Percentiles rank a stretch among this genome's conserved stretches.
These are phyloP conservation scores for Nephrotoma flavescens DNA, from an alignment of 2,888 invertebrate genomes.

Conservation along the genomic window DNA sequence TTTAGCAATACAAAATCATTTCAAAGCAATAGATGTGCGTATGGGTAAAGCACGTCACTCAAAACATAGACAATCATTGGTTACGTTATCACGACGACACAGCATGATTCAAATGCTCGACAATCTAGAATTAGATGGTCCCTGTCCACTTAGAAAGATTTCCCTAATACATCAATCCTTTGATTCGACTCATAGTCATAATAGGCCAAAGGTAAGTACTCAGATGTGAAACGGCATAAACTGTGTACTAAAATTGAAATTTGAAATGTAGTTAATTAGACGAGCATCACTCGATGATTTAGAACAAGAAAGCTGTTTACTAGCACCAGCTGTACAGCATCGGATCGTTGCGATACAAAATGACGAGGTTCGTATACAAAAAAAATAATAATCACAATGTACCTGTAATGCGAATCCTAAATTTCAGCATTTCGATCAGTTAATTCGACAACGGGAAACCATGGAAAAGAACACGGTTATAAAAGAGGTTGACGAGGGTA, in stretches of 20 bases:
- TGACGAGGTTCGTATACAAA: slow-evolving; percentile 43
- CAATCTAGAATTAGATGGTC: slow-evolving; percentile 50
- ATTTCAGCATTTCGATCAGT: slow-evolving; percentile 25
- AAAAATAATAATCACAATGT: background rate
- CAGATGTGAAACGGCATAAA: background rate
- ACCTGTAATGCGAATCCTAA: background rate
- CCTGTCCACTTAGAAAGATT: slow-evolving; percentile 46
- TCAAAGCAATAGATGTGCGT: slow-evolving; percentile 69
- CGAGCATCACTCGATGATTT: slow-evolving; percentile 66
- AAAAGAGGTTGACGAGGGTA: slow-evolving; percentile 47
- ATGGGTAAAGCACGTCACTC: slow-evolving; percentile 54
- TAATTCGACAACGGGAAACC: slow-evolving; percentile 26
- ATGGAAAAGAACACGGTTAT: slow-evolving; percentile 53
- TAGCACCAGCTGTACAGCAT: slow-evolving; percentile 69
- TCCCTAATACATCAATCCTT: slow-evolving; percentile 16
- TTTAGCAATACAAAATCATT: slow-evolving; percentile 77
- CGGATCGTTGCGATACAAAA: slow-evolving; percentile 60
- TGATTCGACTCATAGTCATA: background rate
- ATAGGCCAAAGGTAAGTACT: slow-evolving; percentile 1
- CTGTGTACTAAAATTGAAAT: background rate
- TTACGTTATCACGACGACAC: slow-evolving; percentile 65
- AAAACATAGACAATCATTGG: slow-evolving; percentile 72
- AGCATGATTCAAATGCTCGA: slow-evolving; percentile 68
- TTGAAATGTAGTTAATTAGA: slow-evolving; percentile 39
- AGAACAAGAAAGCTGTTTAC: slow-evolving; percentile 65